phyloP scores from a whole-genome alignment of 2,113 vertebrate species.

The Suricata suricatta region DNA sequence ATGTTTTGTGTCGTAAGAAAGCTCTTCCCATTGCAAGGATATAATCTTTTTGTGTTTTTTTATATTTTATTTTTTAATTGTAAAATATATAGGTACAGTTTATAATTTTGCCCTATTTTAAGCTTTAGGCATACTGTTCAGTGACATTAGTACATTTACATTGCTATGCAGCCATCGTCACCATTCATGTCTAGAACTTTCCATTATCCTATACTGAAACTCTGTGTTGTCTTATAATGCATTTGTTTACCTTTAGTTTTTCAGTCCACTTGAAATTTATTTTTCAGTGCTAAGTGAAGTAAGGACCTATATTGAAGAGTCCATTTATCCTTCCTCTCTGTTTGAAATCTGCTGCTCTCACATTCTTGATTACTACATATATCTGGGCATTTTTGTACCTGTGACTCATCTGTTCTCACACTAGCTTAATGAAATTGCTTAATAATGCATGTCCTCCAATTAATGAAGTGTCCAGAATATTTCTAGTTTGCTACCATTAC shows the following conservation, averaged over 20 bases:
- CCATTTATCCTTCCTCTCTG: neutral
- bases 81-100: neutral
- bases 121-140: neutral
- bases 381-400: accelerated
- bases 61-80: neutral
- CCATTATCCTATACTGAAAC: neutral
- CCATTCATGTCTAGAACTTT: neutral
- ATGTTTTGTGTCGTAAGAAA: neutral
- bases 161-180: neutral
- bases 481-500: slow-evolving; percentile 33
- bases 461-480: neutral
- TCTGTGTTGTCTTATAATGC: neutral
- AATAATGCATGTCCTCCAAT: neutral
- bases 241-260: neutral
- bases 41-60: neutral
- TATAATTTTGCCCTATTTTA: neutral
- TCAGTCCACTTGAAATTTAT: neutral
- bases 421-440: neutral
- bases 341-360: neutral
- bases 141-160: neutral
- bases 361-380: neutral
- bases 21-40: neutral
- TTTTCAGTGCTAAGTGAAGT: neutral
- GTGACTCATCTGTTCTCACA: neutral
- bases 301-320: neutral